Base-by-base conservation (phyloP, 2,888 invertebrate species). In the Pachliopta kotzebuea region DNA sequence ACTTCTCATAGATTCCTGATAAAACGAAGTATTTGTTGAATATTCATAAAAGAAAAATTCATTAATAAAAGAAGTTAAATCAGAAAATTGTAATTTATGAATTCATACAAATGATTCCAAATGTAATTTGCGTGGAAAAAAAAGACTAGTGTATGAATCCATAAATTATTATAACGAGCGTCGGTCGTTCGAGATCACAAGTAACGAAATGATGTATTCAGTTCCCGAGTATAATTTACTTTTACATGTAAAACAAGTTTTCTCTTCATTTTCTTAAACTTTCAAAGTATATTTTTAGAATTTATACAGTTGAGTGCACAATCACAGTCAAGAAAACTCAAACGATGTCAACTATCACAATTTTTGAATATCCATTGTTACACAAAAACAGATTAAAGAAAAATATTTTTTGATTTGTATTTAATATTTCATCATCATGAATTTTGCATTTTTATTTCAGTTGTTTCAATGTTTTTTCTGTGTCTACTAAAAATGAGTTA, bases 201-300 rank as follows among this genome's bases (percentile, higher is more conserved):
- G 52, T 53, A 57, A 63, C 53, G 49, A 45, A 63, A 59, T 58
- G 63, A 62, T 63, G 63, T 63, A 63, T 63, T 63, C 63, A 63
- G 29, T 18, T 58, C 26, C 60, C 24, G 45, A 2, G n/a, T 18
- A 61, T 61, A 55, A 61, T 61, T 61, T 55, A 49, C 45, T 55
- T n/a, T 56, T 37, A 23, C 49, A 53, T 23, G 45, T 42, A 53
- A 53, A 63, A 53, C 54, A 23, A 21, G 49, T 21, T 23, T 24
- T 49, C 26, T 56, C 23, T 52, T 53, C 37, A 53, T 45, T 58
- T 62, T 54, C 11, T 57, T 21, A 54, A 45, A 14, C 9, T 54
- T 14, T 21, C 29, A 7, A 20, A 20, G 45, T 45, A 6, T 63
- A 23, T 55, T 54, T 49, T 59, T 26, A 58, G 29, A 63, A 4